Evolutionary conservation across 92 coral and sea anemone genomes (phyloP), one percentile per base, ranked within the genome.

Genomic region (Epizoanthus scotinus): DNA sequence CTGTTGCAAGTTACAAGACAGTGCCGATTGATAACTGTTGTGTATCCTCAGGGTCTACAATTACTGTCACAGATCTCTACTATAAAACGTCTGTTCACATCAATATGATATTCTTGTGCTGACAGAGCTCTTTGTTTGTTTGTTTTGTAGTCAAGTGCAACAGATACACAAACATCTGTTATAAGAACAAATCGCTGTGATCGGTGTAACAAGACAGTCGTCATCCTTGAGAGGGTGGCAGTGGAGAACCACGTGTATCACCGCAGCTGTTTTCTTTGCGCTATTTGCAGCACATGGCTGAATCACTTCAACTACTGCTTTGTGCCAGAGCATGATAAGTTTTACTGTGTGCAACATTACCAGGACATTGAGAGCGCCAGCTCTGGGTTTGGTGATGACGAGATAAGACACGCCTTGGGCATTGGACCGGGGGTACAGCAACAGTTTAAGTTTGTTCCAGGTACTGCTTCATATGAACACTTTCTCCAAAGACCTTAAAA

Each of bases 241-340:
- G 98, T 94, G 42, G 98, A 95, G 58, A 91, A 94, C 71, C 94
- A 91, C 14, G 84, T 95, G 28, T 95, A 93, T 38, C 99, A 95
- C 89, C 88, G 85, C 78, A 84, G 88, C 58, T 95, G 99, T 74
- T 95, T 95, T 84, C 84, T 90, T 21, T 95, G 99, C 78, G 98
- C 99, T 2, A 93, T 95, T 36, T 95, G 99, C 55, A 83, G 63
- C 73, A 86, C 90, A 0, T 87, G 95, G 91, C 78, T 93, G 49
- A 94, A 95, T 78, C 90, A 93, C 71, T 93, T 94, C 70, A 89
- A 95, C 89, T 95, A 95, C 84, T 95, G 99, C 85, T 95, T 85
- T 79, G 91, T 92, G 62, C 92, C 94, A 59, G 98, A 95, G 38
- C 99, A 95, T 34, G 99, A 95, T 72, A 95, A 95, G 88, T 95